phyloP scores from a whole-genome alignment of 2,797 vertebrate genomes.

The Falco columbarius region DNA sequence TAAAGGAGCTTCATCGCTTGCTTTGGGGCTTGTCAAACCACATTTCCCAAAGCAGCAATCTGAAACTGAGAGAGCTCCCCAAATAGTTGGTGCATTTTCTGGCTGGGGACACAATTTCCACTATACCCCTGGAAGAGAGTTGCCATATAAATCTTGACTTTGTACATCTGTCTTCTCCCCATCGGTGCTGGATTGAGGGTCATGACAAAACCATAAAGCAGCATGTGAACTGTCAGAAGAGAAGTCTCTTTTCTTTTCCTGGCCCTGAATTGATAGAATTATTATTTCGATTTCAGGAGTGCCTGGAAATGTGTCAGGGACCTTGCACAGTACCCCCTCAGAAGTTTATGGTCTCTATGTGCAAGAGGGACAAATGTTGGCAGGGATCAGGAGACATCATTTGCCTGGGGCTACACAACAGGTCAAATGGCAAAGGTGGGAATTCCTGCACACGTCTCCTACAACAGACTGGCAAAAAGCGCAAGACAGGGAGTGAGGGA shows the following conservation, averaged over 20 bases:
- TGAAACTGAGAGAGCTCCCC: neutral
- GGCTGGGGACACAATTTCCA: neutral
- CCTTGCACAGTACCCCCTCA: neutral
- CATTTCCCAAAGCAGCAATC: neutral
- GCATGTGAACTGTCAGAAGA: neutral
- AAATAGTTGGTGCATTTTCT: neutral
- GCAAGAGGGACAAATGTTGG: neutral
- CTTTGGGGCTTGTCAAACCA: neutral
- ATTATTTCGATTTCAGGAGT: neutral
- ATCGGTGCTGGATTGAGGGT: neutral
- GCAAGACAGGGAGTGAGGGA: neutral
- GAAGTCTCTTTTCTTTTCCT: neutral
- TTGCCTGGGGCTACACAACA: neutral
- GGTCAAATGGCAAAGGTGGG: neutral
- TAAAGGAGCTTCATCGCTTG: neutral
- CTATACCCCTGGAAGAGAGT: neutral
- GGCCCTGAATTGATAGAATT: neutral
- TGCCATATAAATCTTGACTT: neutral
- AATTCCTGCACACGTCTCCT: neutral
- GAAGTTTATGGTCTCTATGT: neutral
- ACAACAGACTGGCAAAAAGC: rapidly evolving
- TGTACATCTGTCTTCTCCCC: neutral
- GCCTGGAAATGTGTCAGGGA: neutral
- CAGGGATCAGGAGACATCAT: rapidly evolving
- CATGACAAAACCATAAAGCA: neutral